Evolutionary conservation across 2,113 vertebrate species (phyloP).

Genomic region (Tragelaphus imberbis): DNA sequence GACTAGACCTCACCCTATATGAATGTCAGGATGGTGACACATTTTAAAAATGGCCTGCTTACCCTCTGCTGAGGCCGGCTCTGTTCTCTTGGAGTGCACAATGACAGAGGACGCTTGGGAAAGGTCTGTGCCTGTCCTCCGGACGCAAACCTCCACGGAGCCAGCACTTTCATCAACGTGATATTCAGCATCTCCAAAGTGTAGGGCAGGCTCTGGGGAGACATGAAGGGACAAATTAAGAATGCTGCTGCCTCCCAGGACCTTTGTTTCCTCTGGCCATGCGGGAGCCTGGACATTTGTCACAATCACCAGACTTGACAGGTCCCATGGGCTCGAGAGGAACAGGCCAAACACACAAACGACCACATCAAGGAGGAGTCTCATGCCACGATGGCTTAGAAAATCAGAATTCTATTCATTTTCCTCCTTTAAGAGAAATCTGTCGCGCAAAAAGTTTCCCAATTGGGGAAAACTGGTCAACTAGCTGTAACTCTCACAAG

Average conservation of each 20-base stretch:
- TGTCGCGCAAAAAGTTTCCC: not conserved
- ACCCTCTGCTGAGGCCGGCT: constrained; percentile 87
- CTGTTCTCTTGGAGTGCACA: constrained; percentile 82
- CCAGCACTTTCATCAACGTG: constrained; percentile 82
- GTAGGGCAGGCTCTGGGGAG: constrained; percentile 82
- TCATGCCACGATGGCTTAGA: not conserved
- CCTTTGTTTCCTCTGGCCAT: not conserved
- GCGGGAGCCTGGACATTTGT: not conserved
- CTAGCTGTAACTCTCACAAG: not conserved
- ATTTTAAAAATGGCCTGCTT: not conserved
- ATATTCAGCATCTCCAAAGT: constrained; percentile 85
- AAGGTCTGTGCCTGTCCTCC: constrained; percentile 88
- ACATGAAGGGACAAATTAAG: not conserved
- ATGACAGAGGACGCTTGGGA: constrained; percentile 86
- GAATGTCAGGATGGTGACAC: not conserved
- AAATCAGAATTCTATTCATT: not conserved
- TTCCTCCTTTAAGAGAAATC: not conserved
- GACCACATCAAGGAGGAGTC: not conserved
- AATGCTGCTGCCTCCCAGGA: not conserved
- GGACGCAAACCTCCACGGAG: constrained; percentile 84
- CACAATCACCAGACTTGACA: not conserved
- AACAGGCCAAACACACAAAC: not conserved
- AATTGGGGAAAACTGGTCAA: not conserved
- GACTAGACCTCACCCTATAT: not conserved
- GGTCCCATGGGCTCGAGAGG: not conserved